Conservation (phyloP, 2,113 vertebrate species). For the Salvator merianae region DNA sequence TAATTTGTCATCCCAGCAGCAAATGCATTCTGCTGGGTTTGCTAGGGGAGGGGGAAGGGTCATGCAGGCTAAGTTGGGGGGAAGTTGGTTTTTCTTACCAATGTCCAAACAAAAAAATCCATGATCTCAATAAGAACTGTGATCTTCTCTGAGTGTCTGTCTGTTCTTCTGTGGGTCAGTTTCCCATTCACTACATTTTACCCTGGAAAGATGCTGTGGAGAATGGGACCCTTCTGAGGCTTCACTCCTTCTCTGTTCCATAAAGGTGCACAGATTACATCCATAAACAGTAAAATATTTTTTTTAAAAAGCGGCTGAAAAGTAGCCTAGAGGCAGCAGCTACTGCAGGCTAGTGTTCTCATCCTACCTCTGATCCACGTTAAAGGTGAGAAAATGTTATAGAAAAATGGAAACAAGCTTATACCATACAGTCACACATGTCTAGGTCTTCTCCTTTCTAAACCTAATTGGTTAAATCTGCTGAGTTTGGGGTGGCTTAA, state of each 20-base stretch:
- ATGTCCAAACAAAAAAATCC: constrained; percentile 4
- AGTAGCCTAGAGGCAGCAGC: no score
- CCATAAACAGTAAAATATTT: no score
- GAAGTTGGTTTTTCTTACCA: not conserved
- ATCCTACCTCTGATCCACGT: no score
- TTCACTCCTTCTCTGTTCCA: not conserved
- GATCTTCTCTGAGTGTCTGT: constrained; percentile 40
- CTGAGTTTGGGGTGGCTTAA: not conserved
- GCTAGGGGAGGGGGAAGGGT: not conserved
- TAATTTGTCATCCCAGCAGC: not conserved
- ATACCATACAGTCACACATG: not conserved
- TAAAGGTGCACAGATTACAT: not conserved
- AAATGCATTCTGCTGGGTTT: not conserved
- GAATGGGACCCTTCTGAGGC: not conserved
- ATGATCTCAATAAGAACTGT: constrained; percentile 61
- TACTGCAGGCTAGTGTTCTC: no score
- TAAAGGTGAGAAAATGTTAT: no score
- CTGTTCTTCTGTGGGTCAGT: constrained; percentile 23
- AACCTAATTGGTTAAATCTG: not conserved
- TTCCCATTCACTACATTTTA: not conserved
- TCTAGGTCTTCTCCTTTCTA: not conserved
- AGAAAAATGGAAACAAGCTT: no score
- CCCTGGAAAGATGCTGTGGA: not conserved
- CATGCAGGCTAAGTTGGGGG: not conserved
- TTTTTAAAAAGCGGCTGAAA: no score